These are phyloP conservation scores for Capitella teleta DNA, from an alignment of 1,140 invertebrate species.

Conservation along the genomic window DNA sequence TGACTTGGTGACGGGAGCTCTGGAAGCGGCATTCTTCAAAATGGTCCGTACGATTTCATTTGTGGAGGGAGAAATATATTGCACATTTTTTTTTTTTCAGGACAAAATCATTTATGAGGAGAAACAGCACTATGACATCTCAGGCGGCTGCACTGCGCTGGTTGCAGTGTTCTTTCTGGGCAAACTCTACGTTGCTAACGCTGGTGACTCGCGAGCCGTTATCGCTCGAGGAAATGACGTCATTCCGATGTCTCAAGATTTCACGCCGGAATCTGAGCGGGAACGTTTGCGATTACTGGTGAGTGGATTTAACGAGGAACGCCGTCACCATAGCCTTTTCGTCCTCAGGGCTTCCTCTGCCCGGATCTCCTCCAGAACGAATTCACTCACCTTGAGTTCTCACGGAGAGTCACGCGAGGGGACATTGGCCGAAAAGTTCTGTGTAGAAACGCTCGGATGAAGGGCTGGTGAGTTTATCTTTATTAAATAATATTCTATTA, in stretches of 20 bases:
- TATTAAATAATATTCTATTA: not conserved
- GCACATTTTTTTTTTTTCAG: conserved; percentile 30
- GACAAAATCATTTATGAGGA: conserved; percentile 57
- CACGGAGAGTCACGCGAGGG: conserved; percentile 51
- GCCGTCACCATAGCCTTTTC: not conserved
- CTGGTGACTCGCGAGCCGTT: conserved; percentile 64
- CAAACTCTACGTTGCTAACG: conserved; percentile 73
- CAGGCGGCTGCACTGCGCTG: conserved; percentile 72
- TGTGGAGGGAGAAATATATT: not conserved
- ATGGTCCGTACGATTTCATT: conserved; percentile 46
- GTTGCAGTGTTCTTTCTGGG: conserved; percentile 68
- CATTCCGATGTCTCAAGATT: conserved; percentile 55
- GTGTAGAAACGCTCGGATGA: conserved; percentile 67
- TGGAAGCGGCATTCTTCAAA: conserved; percentile 59
- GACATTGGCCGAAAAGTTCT: conserved; percentile 66
- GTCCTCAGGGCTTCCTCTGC: conserved; percentile 42
- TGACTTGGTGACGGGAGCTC: conserved; percentile 56
- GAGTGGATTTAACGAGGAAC: not conserved
- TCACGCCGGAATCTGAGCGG: conserved; percentile 60
- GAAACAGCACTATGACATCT: conserved; percentile 45
- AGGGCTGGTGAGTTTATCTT: conserved; percentile 49
- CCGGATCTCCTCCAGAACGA: conserved; percentile 56
- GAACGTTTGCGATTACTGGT: conserved; percentile 47
- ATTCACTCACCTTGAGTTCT: conserved; percentile 65
- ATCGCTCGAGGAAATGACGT: conserved; percentile 45